A percentile compares a stretch with the other conserved stretches of the same genome.
These are phyloP conservation scores for Aphidius ervi DNA, from an alignment of 1,140 invertebrate genomes.

Conservation along the genomic window DNA sequence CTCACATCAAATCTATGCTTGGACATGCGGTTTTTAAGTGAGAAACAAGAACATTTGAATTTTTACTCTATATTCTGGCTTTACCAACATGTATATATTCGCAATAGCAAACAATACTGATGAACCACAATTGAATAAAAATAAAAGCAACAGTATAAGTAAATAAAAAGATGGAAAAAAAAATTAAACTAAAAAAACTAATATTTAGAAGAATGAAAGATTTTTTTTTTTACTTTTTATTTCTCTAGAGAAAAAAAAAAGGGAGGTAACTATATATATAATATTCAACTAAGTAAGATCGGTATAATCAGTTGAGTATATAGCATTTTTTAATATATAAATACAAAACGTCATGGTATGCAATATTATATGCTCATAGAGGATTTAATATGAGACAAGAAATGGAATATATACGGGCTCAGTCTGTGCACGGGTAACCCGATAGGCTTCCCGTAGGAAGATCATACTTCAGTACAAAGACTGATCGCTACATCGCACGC, in stretches of 20 bases:
- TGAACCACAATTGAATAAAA: too few species aligned
- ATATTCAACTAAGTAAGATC: conserved; percentile 40
- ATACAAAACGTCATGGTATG: conserved; percentile 13
- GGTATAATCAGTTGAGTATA: conserved; percentile 31
- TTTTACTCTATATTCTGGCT: too few species aligned
- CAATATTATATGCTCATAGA: conserved; percentile 12
- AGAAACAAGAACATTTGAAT: too few species aligned
- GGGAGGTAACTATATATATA: conserved; percentile 31
- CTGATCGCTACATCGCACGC: conserved; percentile 52
- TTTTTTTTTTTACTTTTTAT: too few species aligned
- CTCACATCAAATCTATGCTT: too few species aligned
- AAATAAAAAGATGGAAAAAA: too few species aligned
- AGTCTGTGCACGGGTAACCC: conserved; percentile 36
- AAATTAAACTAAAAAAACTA: too few species aligned
- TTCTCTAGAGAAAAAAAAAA: not conserved
- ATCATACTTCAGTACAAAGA: conserved; percentile 48
- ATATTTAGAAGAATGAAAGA: too few species aligned
- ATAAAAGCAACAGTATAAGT: too few species aligned
- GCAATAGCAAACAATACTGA: too few species aligned
- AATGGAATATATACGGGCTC: conserved; percentile 22
- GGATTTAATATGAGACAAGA: conserved; percentile 20
- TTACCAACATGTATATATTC: too few species aligned
- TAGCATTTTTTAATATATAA: not conserved
- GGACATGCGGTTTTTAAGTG: not conserved
- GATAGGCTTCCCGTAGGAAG: conserved; percentile 48